Conservation (phyloP, 2,888 invertebrate genomes). For the Desoria tigrina region DNA sequence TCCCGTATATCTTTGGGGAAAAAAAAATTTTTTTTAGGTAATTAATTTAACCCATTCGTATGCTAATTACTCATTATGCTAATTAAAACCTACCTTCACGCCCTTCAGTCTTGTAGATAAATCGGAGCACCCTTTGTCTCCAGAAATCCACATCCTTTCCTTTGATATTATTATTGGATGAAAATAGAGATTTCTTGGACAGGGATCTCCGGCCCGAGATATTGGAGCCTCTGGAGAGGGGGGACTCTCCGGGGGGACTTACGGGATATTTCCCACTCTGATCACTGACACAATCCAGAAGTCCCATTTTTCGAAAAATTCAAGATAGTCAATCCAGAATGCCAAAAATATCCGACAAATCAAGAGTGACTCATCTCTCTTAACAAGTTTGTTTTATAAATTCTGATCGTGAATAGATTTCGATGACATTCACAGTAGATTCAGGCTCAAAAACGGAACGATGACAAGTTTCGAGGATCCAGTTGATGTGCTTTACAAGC, state of each 20-base stretch:
- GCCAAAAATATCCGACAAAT: no score
- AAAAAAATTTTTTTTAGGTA: constrained; percentile 4
- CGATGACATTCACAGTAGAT: no score
- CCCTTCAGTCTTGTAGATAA: constrained; percentile 34
- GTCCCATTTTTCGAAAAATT: constrained; percentile 39
- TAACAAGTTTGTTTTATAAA: no score
- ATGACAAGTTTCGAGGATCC: no score
- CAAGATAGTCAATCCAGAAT: no score
- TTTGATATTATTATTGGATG: constrained; percentile 38
- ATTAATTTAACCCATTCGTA: neutral
- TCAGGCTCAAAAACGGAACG: no score
- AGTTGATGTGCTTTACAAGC: no score
- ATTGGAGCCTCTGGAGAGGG: neutral
- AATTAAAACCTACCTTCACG: constrained; percentile 44
- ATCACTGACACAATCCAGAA: constrained; percentile 38
- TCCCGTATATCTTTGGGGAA: constrained; percentile 27
- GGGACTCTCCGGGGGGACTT: neutral
- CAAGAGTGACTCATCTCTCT: no score
- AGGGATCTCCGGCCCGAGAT: constrained; percentile 4
- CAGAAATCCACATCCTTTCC: constrained; percentile 34
- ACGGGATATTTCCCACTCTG: constrained; percentile 15
- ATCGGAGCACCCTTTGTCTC: constrained; percentile 30
- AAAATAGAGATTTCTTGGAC: constrained; percentile 13
- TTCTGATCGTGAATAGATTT: no score
- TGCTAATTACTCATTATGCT: constrained; percentile 1